These are phyloP conservation scores for Paraescarpia echinospica DNA, from an alignment of 1,140 invertebrate species.

Conservation along the genomic window DNA sequence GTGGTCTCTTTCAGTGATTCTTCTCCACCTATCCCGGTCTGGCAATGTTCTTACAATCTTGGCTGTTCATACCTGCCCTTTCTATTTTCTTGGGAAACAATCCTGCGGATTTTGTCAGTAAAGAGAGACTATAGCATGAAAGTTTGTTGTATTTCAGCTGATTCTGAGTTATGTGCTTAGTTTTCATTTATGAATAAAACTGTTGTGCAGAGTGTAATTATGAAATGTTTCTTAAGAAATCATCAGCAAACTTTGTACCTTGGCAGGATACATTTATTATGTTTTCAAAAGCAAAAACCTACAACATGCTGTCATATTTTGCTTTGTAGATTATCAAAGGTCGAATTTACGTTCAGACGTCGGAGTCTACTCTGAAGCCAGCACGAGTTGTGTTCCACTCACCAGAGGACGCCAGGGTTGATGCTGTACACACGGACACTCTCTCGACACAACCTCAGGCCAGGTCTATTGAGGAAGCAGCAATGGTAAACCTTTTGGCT, in stretches of 20 bases:
- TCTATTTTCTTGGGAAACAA: not conserved
- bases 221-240: not conserved
- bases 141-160: not conserved
- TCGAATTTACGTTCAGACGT: not conserved
- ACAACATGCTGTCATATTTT: not conserved
- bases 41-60: too few species aligned
- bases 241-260: not conserved
- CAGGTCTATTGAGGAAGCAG: not conserved
- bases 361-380: not conserved
- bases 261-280: not conserved
- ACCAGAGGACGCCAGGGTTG: slow-evolving; percentile 8
- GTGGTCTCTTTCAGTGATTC: not conserved
- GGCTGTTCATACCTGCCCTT: too few species aligned
- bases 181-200: too few species aligned
- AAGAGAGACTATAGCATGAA: not conserved
- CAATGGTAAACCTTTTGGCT: not conserved
- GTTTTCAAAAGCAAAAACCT: not conserved
- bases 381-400: not conserved
- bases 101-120: not conserved
- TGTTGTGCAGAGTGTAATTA: not conserved
- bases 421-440: not conserved
- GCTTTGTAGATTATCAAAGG: not conserved
- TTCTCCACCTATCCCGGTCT: not conserved
- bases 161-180: not conserved
- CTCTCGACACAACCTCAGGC: not conserved